Base-by-base conservation (phyloP, 35 echinoderm and acorn worm species). In the Chiridota heheva region DNA sequence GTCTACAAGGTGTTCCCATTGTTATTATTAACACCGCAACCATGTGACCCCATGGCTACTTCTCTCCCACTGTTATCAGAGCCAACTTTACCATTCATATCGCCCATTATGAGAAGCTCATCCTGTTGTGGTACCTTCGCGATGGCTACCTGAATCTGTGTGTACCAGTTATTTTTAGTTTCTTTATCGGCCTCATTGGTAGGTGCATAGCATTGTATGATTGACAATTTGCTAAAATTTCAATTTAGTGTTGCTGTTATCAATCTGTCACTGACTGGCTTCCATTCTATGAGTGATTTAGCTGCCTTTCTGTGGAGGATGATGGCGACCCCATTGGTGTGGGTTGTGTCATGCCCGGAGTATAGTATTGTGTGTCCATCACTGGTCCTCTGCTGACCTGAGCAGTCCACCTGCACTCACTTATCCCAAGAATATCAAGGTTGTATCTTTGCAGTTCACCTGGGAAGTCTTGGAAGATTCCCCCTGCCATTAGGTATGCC, bases 51-150 rank as follows among this genome's bases (percentile, higher is more conserved):
- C 67, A 84, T 84, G 29, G 67, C 67, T 20, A 36, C 74, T 25
- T 84, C 67, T 58, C 31, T 57, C 7, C 65, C 82, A 12, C n/a
- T 22, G 20, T 73, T 73, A 12, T 74, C 46, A 33, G 58, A 35
- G 4, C 65, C 43, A 60, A 84, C 82, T 42, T 84, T 84, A n/a
- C 67, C 82, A 84, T 84, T 84, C 2, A 84, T 36, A 43, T 84
- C 82, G 18, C 82, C 82, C 67, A 84, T 73, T 8, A 73, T 51
- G 25, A 84, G 20, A 4, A 16, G 5, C 24, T 73, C 38, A 56
- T 73, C 82, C 31, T 58, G 66, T 55, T 17, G 22, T 40, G 71
- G 82, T 25, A 58, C 62, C 7, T 29, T 84, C 22, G 38, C 20
- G 27, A 84, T 17, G 16, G 27, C 46, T 32, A 18, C 1, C 42